Evolutionary conservation across 2,113 vertebrate genomes (phyloP).

Genomic region (Rattus norvegicus): DNA sequence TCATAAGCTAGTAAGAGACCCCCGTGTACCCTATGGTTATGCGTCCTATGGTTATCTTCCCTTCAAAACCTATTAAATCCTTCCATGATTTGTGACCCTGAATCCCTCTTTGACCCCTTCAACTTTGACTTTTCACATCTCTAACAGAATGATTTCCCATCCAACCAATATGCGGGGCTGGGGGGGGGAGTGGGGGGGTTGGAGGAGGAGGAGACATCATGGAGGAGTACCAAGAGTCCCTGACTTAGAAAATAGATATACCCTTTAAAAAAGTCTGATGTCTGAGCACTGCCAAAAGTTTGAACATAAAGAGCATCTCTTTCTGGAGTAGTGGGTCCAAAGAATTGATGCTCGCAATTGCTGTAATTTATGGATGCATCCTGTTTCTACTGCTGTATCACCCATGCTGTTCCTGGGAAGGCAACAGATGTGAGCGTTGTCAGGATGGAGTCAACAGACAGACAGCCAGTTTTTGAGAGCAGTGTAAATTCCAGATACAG

Average conservation of each 20-base stretch:
- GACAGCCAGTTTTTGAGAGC: not conserved
- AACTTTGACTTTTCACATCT: not conserved
- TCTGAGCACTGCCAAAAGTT: fast-evolving
- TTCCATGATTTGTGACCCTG: slow-evolving; percentile 21
- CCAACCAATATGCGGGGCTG: not conserved
- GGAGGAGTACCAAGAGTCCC: not conserved
- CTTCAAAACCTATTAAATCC: slow-evolving; percentile 5
- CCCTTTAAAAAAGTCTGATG: fast-evolving
- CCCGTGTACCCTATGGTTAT: slow-evolving; percentile 16
- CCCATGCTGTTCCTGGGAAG: not conserved
- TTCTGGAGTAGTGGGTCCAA: not conserved
- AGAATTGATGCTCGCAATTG: not conserved
- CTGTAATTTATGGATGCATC: not conserved
- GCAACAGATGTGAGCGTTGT: not conserved
- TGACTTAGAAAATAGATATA: not conserved
- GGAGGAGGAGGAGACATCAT: too few relatives aligned
- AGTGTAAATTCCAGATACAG: not conserved
- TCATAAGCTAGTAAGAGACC: slow-evolving; percentile 42
- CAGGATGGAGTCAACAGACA: not conserved
- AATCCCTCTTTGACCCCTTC: slow-evolving; percentile 61
- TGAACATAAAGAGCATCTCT: not conserved
- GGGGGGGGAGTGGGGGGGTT: too few relatives aligned
- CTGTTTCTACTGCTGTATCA: not conserved
- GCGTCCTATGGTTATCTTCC: slow-evolving; percentile 46
- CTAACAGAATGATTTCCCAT: not conserved